Evolutionary conservation across 2,113 vertebrate genomes (phyloP).

Genomic region (Periophthalmus modestus): DNA sequence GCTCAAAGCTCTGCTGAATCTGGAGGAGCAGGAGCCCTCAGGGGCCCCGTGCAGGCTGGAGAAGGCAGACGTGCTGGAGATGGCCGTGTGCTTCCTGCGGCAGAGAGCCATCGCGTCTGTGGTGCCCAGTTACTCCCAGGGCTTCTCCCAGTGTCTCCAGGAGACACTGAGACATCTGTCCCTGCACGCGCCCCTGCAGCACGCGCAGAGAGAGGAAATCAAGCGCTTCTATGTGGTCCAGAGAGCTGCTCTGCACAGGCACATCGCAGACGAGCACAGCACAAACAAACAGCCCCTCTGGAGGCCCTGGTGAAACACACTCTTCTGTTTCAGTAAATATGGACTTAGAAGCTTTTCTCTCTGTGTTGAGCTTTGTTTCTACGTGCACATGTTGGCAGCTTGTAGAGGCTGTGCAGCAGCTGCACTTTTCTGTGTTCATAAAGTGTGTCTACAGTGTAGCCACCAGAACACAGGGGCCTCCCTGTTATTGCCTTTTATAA

Average conservation of each 20-base stretch:
- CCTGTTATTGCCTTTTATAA: slow-evolving; percentile 6
- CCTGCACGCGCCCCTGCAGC: slow-evolving; percentile 52
- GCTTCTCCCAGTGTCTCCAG: slow-evolving; percentile 70
- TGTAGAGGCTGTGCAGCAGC: background rate
- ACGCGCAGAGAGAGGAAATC: slow-evolving; percentile 62
- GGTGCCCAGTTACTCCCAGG: slow-evolving; percentile 67
- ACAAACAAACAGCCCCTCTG: slow-evolving; percentile 47
- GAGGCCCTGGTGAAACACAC: slow-evolving; percentile 69
- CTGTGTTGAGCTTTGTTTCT: background rate
- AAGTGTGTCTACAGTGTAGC: slow-evolving; percentile 7
- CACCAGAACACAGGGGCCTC: slow-evolving; percentile 3
- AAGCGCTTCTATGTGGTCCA: slow-evolving; percentile 68
- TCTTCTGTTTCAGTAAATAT: background rate
- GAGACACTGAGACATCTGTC: slow-evolving; percentile 74
- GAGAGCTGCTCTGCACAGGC: slow-evolving; percentile 13
- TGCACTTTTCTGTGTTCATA: background rate
- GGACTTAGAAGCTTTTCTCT: background rate
- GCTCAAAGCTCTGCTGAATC: slow-evolving; percentile 76
- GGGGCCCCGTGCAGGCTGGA: slow-evolving; percentile 71
- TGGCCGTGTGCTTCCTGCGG: slow-evolving; percentile 74
- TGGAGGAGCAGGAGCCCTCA: slow-evolving; percentile 68
- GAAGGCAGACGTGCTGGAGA: slow-evolving; percentile 73
- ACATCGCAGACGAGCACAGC: background rate
- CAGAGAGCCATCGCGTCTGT: slow-evolving; percentile 53
- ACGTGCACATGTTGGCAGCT: background rate